A percentile compares a stretch with the other conserved stretches of the same genome.
phyloP scores from a whole-genome alignment of 2,113 vertebrate species.

The Dasyurus viverrinus region DNA sequence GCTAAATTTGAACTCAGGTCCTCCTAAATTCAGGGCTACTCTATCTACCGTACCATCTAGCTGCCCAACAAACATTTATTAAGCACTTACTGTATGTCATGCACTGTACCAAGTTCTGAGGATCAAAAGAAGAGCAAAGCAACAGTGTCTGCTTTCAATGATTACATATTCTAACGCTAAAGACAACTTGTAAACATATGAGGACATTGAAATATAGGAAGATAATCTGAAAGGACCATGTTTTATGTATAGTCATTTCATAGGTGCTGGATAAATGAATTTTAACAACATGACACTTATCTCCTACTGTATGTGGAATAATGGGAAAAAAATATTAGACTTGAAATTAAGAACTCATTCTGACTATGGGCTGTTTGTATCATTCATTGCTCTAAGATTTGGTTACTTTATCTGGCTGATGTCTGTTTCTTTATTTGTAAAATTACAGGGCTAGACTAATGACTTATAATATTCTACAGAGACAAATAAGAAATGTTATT shows the following conservation, averaged over 20 bases:
- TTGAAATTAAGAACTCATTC: neutral
- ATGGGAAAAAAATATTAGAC: neutral
- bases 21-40: too few species aligned
- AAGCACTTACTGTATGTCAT: neutral
- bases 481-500: neutral
- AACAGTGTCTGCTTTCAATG: neutral
- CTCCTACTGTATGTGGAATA: neutral
- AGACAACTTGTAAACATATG: neutral
- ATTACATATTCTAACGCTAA: neutral
- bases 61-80: neutral
- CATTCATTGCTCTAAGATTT: neutral
- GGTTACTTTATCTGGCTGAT: neutral
- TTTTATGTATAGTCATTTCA: neutral
- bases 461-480: neutral
- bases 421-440: neutral
- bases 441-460: neutral
- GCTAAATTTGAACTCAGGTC: too few species aligned
- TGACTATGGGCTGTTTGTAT: neutral
- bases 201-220: neutral
- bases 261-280: neutral
- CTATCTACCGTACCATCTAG: too few species aligned
- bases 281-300: neutral
- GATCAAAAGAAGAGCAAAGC: neutral
- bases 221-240: neutral
- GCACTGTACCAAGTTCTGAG: neutral